Percentiles rank a stretch among this genome's conserved stretches.
These are phyloP conservation scores for Rhyacophila brunnea DNA, from an alignment of 1,140 invertebrate species.

Conservation along the genomic window DNA sequence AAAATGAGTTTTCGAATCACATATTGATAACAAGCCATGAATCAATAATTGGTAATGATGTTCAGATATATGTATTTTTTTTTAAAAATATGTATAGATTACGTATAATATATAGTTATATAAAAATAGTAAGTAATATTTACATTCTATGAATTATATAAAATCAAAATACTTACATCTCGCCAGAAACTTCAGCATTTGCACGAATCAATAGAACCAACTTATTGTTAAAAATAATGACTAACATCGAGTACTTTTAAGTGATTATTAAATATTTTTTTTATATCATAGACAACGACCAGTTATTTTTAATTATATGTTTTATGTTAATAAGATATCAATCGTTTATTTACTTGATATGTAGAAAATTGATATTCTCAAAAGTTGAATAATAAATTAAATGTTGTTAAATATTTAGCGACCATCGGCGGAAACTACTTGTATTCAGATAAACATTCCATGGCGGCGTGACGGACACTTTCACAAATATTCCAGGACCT, in stretches of 20 bases:
- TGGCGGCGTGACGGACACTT: constrained; percentile 30
- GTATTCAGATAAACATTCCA: background rate
- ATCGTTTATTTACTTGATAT: constrained; percentile 33
- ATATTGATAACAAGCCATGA: too few species aligned
- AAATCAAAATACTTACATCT: background rate
- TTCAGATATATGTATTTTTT: too few species aligned
- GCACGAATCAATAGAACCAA: background rate
- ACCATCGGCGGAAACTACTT: constrained; percentile 31
- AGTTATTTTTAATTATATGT: background rate
- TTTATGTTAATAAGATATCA: constrained; percentile 16
- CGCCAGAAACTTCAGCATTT: background rate
- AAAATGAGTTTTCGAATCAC: too few species aligned
- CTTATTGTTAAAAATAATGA: background rate
- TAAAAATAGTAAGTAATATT: too few species aligned
- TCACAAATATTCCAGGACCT: constrained; percentile 18
- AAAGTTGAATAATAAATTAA: constrained; percentile 27
- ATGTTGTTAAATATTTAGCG: constrained; percentile 5
- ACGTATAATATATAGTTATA: too few species aligned
- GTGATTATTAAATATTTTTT: background rate
- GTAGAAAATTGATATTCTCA: constrained; percentile 36
- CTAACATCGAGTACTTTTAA: too few species aligned
- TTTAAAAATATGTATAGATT: too few species aligned
- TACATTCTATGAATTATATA: too few species aligned
- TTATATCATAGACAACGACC: constrained; percentile 2
- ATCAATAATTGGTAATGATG: too few species aligned